Evolutionary conservation across 35 echinoderm and acorn worm species (phyloP).

Genomic region (Ptychodera flava): DNA sequence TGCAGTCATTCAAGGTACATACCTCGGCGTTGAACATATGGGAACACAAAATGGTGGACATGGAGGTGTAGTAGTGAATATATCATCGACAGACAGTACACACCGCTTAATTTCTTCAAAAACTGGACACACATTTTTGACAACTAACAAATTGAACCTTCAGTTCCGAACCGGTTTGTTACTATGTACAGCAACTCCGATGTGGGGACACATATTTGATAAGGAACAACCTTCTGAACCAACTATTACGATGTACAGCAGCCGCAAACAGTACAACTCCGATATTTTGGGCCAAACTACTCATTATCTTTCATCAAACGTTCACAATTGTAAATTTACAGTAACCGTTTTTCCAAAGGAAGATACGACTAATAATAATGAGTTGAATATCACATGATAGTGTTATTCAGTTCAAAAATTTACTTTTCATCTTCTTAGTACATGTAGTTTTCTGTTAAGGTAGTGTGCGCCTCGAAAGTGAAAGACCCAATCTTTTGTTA

Average conservation of each 20-base stretch:
- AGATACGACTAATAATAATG: background rate
- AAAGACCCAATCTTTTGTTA: too few relatives aligned
- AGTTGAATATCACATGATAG: background rate
- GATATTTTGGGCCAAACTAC: too few relatives aligned
- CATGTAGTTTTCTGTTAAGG: background rate
- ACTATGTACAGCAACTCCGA: background rate
- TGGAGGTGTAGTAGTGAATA: constrained; percentile 82
- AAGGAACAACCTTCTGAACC: too few relatives aligned
- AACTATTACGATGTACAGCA: too few relatives aligned
- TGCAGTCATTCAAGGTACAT: constrained; percentile 71
- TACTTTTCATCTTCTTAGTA: background rate
- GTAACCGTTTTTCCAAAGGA: too few relatives aligned
- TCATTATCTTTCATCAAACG: too few relatives aligned
- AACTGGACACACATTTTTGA: background rate
- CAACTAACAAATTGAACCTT: background rate
- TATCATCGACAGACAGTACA: constrained; percentile 76
- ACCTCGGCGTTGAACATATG: constrained; percentile 62
- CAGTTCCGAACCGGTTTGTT: background rate
- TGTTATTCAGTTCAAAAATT: background rate
- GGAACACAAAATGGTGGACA: constrained; percentile 54
- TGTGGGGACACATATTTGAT: too few relatives aligned
- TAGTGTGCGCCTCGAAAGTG: too few relatives aligned
- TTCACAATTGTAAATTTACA: too few relatives aligned
- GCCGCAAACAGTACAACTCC: too few relatives aligned
- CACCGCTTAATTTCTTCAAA: background rate